Percentiles rank a stretch among this genome's conserved stretches.
phyloP scores from a whole-genome alignment of 2,113 vertebrate genomes.

The Vicugna pacos region DNA sequence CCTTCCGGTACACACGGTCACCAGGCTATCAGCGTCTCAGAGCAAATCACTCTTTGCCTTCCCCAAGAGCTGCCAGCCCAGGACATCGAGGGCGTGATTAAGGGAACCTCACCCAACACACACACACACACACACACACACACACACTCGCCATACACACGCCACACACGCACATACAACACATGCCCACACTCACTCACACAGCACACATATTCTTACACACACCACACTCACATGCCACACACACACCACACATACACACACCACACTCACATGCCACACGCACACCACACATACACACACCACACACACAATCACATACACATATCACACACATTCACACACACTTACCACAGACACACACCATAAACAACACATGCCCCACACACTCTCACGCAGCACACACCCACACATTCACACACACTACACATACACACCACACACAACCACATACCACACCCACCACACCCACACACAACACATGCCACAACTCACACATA shows the following conservation, averaged over 20 bases:
- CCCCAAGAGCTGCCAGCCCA: not conserved
- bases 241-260: not conserved
- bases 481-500: not conserved
- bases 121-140: not conserved
- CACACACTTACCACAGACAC: not conserved
- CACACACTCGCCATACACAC: no score
- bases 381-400: not conserved
- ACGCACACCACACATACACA: not conserved
- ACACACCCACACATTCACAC: not conserved
- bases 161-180: not conserved
- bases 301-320: not conserved
- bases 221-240: not conserved
- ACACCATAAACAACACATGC: not conserved
- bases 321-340: not conserved
- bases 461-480: not conserved
- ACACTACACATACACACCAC: not conserved
- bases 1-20: not conserved
- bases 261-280: not conserved
- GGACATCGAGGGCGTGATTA: not conserved
- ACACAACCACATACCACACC: not conserved
- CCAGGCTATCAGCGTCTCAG: not conserved
- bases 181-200: not conserved
- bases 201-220: not conserved
- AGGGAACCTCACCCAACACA: not conserved
- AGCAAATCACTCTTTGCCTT: not conserved